phyloP scores from a whole-genome alignment of 2,888 invertebrate species.

The Chironomus tentans region DNA sequence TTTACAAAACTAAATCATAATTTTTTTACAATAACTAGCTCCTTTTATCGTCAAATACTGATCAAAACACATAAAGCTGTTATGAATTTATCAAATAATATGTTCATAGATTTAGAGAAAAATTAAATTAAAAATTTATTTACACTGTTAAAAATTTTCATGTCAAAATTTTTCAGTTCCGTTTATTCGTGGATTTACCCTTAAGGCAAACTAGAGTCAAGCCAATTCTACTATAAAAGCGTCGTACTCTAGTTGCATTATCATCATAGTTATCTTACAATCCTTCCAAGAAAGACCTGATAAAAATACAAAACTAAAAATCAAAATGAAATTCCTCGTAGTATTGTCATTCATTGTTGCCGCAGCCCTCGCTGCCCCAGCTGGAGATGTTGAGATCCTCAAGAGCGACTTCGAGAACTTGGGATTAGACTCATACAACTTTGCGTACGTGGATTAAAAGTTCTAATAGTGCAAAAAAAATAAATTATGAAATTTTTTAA shows the following conservation, averaged over 20 bases:
- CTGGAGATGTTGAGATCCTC: slow-evolving; percentile 16
- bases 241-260: slow-evolving; percentile 11
- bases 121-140: too few species aligned
- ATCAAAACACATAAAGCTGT: too few species aligned
- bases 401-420: slow-evolving; percentile 43
- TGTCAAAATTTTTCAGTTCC: too few species aligned
- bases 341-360: slow-evolving; percentile 36
- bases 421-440: slow-evolving; percentile 47
- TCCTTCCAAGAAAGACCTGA: slow-evolving; percentile 15
- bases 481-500: neutral
- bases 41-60: too few species aligned
- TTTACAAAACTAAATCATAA: too few species aligned
- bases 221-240: slow-evolving; percentile 15
- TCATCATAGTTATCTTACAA: slow-evolving; percentile 15
- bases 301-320: slow-evolving; percentile 29
- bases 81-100: too few species aligned
- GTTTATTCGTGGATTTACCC: too few species aligned
- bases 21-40: too few species aligned
- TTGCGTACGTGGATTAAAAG: slow-evolving; percentile 39
- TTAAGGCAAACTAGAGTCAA: neutral
- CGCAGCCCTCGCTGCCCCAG: slow-evolving; percentile 35
- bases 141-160: too few species aligned
- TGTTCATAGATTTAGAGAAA: too few species aligned
- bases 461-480: neutral
- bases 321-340: slow-evolving; percentile 38